Base-by-base conservation (phyloP, 2,888 invertebrate genomes). In the Prosopocoilus inquinatus region DNA sequence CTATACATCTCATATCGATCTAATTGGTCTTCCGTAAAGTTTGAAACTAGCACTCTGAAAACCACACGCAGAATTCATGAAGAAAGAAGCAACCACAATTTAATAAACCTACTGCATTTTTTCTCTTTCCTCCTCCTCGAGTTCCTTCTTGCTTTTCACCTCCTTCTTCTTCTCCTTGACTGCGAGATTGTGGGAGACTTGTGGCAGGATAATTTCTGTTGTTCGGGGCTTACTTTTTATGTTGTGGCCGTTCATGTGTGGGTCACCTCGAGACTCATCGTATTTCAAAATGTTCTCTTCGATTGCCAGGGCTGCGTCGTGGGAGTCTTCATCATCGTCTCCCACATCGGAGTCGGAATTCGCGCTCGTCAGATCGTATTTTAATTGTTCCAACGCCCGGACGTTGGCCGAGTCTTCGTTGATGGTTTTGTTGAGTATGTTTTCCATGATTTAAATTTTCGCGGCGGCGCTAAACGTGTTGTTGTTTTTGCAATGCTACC, bases 1-100 rank as follows among this genome's bases (percentile, higher is more conserved):
- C 99, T 81, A 74, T 92, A 99, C 94, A 98, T 97, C 81, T 99
- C 99, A 80, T 99, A 99, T 64, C 98, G 84, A 74, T 98, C 94
- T 50, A 99, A 78, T 74, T 99, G 99, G 67, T 97, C 97, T 77
- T 97, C 97, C 0, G 97, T 95, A 69, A 99, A 99, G 77, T 99
- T 98, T 0, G 98, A 98, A 0, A 99, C 96, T 48, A 99, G 79
- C 34, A 99, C 95, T 78, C 95, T 95, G 73, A 55, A 82, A 81
- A 48, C 32, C 11, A 35, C 28, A 44, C n/a, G 20, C 4, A 28
- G 20, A 28, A 33, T 41, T 12, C 44, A 47, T 20, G 12, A 9
- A 12, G 36, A 38, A 50, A 33, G 34, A 41, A 47, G 43, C 38
- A 53, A 53, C 48, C 38, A 39, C 12, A 43, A 60, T 45, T 54